These are phyloP conservation scores for Hippoglossus hippoglossus DNA, from an alignment of 2,797 vertebrate genomes.

Conservation along the genomic window DNA sequence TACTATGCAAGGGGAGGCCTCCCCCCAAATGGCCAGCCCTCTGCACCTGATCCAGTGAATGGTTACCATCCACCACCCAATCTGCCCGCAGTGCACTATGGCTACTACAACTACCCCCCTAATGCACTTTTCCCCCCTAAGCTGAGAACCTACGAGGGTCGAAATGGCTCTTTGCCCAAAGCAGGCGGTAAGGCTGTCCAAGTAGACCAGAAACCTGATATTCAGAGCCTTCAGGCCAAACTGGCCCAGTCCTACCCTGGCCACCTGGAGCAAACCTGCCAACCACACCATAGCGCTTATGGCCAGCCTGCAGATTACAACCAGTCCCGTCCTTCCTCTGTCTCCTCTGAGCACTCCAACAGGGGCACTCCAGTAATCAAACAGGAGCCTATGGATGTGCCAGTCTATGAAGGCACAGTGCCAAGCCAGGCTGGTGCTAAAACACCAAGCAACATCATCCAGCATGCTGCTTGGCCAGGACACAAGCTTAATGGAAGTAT, in stretches of 20 bases:
- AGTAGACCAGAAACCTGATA: conserved; percentile 89
- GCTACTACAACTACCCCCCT: conserved; percentile 91
- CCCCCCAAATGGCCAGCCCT: conserved; percentile 84
- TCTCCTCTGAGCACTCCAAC: conserved; percentile 74
- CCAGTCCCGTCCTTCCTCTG: conserved; percentile 75
- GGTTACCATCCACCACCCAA: conserved; percentile 90
- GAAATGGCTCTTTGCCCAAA: conserved; percentile 81
- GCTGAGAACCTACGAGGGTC: conserved; percentile 88
- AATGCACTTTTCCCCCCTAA: conserved; percentile 91
- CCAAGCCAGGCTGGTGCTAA: conserved; percentile 60
- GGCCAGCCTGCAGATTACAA: conserved; percentile 65
- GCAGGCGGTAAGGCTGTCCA: conserved; percentile 65
- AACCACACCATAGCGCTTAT: conserved; percentile 63
- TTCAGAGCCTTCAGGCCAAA: conserved; percentile 87
- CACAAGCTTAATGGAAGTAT: conserved; percentile 85
- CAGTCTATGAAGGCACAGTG: conserved; percentile 73
- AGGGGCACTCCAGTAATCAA: conserved; percentile 88
- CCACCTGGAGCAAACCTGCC: conserved; percentile 67
- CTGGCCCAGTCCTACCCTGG: conserved; percentile 80
- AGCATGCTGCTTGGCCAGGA: conserved; percentile 83
- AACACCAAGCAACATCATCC: conserved; percentile 72
- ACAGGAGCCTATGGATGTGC: conserved; percentile 91
- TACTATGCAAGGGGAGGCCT: conserved; percentile 97
- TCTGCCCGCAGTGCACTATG: conserved; percentile 88
- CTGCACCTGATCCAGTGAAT: conserved; percentile 85